Conservation (phyloP, 2,888 invertebrate genomes). For the Plebejus anna region DNA sequence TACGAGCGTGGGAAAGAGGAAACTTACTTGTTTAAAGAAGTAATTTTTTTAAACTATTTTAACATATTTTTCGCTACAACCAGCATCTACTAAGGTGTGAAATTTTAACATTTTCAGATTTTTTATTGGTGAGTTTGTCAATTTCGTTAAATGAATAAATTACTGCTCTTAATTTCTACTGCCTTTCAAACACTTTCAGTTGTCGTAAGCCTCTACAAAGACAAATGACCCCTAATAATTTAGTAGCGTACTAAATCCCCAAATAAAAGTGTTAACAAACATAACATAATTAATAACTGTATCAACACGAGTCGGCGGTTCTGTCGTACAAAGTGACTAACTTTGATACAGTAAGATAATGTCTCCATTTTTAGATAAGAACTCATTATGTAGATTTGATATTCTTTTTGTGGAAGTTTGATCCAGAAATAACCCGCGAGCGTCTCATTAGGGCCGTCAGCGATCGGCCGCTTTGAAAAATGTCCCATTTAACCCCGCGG, state of each 20-base stretch:
- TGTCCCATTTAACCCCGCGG: constrained; percentile 76
- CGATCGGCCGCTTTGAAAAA: constrained; percentile 70
- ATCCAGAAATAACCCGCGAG: constrained; percentile 73
- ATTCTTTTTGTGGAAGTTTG: constrained; percentile 41
- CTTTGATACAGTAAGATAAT: constrained; percentile 14
- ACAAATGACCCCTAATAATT: background rate
- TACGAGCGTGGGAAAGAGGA: background rate
- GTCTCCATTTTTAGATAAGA: constrained; percentile 31
- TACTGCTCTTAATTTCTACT: background rate
- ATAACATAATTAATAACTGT: constrained; percentile 15
- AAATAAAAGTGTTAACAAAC: constrained; percentile 11
- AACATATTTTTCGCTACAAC: background rate
- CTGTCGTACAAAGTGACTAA: constrained; percentile 14
- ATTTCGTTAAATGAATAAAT: background rate
- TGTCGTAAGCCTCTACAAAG: background rate
- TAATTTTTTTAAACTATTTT: background rate
- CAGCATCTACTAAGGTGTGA: background rate
- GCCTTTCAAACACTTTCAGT: background rate
- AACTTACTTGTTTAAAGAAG: background rate
- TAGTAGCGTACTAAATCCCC: background rate
- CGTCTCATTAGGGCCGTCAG: constrained; percentile 77
- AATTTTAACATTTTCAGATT: background rate
- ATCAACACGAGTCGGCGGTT: constrained; percentile 5
- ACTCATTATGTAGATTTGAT: constrained; percentile 42
- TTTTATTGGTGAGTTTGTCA: background rate